phyloP scores from a whole-genome alignment of 2,113 vertebrate species.

The Penelope pileata region DNA sequence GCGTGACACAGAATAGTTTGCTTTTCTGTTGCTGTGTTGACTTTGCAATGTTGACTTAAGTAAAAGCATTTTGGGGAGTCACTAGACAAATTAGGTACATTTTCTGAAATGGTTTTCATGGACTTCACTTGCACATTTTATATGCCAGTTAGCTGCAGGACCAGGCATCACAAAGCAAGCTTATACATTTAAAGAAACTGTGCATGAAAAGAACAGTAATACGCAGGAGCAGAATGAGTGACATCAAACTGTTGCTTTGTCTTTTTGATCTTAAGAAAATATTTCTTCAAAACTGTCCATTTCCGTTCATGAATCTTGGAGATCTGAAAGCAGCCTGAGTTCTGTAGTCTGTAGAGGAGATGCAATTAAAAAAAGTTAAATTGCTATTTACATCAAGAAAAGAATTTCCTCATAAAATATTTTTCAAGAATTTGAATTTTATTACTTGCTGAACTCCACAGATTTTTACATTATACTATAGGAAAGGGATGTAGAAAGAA shows the following conservation, averaged over 20 bases:
- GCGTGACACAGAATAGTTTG: neutral
- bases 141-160: neutral
- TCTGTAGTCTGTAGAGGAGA: neutral
- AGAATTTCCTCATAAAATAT: neutral
- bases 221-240: neutral
- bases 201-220: neutral
- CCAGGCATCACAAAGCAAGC: neutral
- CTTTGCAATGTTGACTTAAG: conserved; percentile 23
- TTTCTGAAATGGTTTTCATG: neutral
- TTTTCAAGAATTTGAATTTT: neutral
- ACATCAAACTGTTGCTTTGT: neutral
- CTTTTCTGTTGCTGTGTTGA: neutral
- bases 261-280: neutral
- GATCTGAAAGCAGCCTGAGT: neutral
- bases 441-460: neutral
- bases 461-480: neutral
- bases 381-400: neutral
- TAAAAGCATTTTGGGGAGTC: conserved; percentile 34
- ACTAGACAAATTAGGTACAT: neutral
- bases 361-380: neutral
- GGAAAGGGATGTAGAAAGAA: neutral
- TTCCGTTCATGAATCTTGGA: neutral
- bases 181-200: neutral
- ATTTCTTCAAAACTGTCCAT: neutral
- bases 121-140: neutral